These are phyloP conservation scores for Ophion ellenae DNA, from an alignment of 2,888 invertebrate species.

Conservation along the genomic window DNA sequence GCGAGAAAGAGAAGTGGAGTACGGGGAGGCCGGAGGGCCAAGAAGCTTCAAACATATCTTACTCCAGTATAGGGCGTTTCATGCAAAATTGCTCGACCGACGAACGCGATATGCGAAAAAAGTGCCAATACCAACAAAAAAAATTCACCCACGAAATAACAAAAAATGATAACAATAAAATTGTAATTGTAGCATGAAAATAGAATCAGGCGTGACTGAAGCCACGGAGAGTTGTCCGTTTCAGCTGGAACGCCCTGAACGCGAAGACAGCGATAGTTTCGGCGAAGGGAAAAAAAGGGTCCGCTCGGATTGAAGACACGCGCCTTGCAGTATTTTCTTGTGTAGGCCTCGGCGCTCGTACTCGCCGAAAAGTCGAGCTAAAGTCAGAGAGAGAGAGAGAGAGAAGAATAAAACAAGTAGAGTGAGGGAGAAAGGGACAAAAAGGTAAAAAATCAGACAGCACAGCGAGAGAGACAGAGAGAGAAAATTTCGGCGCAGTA, in stretches of 20 bases:
- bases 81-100: not conserved
- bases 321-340: conserved; percentile 79
- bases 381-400: conserved; percentile 8
- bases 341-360: conserved; percentile 73
- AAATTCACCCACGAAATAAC: not conserved
- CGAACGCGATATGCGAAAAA: not conserved
- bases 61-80: not conserved
- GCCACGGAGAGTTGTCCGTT: not conserved
- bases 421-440: not conserved
- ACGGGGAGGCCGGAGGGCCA: conserved; percentile 3
- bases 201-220: not conserved
- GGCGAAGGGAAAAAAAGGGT: conserved; percentile 44
- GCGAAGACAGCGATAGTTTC: conserved; percentile 4
- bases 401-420: conserved; percentile 1
- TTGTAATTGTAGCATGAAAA: no score
- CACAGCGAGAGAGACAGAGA: conserved; percentile 47
- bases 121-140: not conserved
- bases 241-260: not conserved
- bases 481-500: conserved; percentile 77
- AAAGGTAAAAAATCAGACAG: not conserved
- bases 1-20: conserved; percentile 16
- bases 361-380: conserved; percentile 20
- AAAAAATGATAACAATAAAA: not conserved
- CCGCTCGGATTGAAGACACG: conserved; percentile 76
- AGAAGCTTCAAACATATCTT: conserved; percentile 19